Evolutionary conservation across 2,113 vertebrate genomes (phyloP), one percentile per base, ranked within the genome.

Genomic region (Syngnathus typhle): DNA sequence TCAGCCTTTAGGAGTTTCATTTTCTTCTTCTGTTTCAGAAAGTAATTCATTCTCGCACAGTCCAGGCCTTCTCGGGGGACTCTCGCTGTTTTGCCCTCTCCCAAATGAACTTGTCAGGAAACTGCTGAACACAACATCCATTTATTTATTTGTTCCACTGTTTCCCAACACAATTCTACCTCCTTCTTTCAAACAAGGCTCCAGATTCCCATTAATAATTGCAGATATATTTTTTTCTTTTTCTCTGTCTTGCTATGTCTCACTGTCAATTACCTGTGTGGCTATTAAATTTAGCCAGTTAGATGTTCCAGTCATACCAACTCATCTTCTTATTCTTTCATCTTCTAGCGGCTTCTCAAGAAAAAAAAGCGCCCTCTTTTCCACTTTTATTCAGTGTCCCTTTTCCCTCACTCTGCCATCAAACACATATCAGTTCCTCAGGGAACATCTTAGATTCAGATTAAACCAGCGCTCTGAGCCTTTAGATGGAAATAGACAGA

Each of bases 371-470:
- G 46, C 69, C 55, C 51, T 71, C 41, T 38, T 61, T 77, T 67
- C 32, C n/a, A 43, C 68, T 58, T 46, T 74, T 62, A 61, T 11
- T 64, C 69, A 18, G 11, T 58, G 60, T 54, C 59, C 71, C 72
- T 76, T 68, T 39, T 39, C 80, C 65, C 79, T 69, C 71, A 79
- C 65, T 76, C 69, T 78, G 77, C 75, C 79, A 85, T 87, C 85
- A 88, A 89, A 85, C 82, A 76, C 66, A 67, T 68, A 77, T 72
- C 73, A 59, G 21, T 72, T 85, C 80, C 74, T 71, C 60, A 55
- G 82, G 75, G 84, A 82, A 66, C n/a, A 18, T 72, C 74, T 84
- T 62, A 63, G 83, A 82, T 85, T 88, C 79, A 85, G 85, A 90
- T 89, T 80, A 89, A 87, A 86, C 78, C 60, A 69, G 68, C 60